phyloP scores from a whole-genome alignment of 2,113 vertebrate species.

The Spheniscus mendiculus region DNA sequence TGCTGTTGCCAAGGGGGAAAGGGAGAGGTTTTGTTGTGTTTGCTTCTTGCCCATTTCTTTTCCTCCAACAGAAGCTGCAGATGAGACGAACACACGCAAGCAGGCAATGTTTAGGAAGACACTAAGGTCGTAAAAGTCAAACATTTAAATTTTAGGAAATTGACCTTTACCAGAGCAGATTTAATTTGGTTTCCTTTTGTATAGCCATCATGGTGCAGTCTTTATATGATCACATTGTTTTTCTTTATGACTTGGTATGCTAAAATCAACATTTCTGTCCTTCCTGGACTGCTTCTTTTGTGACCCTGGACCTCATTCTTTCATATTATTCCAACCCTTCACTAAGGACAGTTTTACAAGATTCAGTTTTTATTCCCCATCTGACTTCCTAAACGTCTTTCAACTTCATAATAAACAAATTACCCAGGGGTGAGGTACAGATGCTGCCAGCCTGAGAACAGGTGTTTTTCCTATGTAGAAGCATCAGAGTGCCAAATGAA shows the following conservation, averaged over 20 bases:
- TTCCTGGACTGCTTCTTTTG: background rate
- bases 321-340: background rate
- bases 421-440: background rate
- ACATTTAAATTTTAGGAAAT: background rate
- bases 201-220: background rate
- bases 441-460: background rate
- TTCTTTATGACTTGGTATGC: background rate
- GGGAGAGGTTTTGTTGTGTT: background rate
- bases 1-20: background rate
- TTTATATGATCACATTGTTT: background rate
- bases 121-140: background rate
- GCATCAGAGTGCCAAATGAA: background rate
- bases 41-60: background rate
- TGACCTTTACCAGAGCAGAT: background rate
- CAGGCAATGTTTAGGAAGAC: background rate
- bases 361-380: background rate
- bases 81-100: background rate
- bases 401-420: background rate
- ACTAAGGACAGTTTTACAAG: background rate
- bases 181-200: background rate
- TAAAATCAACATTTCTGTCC: background rate
- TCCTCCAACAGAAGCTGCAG: background rate
- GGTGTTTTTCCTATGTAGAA: background rate
- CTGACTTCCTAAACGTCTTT: background rate
- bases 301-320: background rate